These are phyloP conservation scores for Vespertilio murinus DNA, from an alignment of 2,797 vertebrate species.

Conservation along the genomic window DNA sequence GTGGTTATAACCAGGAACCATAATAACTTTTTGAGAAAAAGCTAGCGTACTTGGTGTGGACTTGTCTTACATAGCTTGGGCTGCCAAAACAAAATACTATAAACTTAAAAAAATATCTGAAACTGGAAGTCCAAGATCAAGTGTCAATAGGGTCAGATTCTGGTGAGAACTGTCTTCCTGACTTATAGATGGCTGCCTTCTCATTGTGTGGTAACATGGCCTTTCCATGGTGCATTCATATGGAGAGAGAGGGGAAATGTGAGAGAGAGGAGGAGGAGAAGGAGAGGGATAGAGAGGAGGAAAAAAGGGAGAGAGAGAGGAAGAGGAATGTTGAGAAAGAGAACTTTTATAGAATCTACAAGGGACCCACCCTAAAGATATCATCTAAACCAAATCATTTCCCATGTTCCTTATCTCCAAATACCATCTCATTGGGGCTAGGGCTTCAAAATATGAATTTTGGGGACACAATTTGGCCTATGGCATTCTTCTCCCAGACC, in stretches of 20 bases:
- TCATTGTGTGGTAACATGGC: not conserved
- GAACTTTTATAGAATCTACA: not conserved
- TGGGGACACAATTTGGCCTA: not conserved
- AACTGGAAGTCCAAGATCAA: not conserved
- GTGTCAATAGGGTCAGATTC: not conserved
- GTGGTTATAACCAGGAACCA: not conserved
- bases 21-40: not conserved
- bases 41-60: not conserved
- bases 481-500: not conserved
- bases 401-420: not conserved
- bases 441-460: not conserved
- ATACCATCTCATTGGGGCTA: not conserved
- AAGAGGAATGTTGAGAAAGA: not conserved
- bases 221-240: not conserved
- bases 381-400: not conserved
- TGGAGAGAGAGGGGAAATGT: not conserved
- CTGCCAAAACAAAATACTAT: not conserved
- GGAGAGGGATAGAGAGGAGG: not conserved
- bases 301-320: not conserved
- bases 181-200: not conserved
- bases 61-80: not conserved
- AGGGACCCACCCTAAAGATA: not conserved
- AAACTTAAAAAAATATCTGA: not conserved
- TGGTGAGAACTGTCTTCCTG: not conserved
- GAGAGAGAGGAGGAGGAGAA: accelerated